Conservation (phyloP, 1,140 invertebrate species). For the Choristoneura fumiferana region DNA sequence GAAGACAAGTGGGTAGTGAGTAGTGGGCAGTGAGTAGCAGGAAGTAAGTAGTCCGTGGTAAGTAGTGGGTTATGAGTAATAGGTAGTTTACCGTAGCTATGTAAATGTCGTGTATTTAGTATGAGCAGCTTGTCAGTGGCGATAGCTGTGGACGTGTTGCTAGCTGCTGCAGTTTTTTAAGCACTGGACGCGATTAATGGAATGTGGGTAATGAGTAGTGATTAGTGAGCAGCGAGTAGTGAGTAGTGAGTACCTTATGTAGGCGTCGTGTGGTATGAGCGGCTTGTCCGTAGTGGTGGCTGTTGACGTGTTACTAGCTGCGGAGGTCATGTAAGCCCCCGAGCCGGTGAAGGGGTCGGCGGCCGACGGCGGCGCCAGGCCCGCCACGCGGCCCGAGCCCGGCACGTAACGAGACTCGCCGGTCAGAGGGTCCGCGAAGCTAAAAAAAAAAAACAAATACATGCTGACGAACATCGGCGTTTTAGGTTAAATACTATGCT, state of each 20-base stretch:
- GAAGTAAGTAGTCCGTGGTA: too few relatives aligned
- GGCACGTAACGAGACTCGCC: conserved; percentile 87
- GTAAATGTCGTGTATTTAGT: conserved; percentile 70
- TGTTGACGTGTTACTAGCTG: conserved; percentile 21
- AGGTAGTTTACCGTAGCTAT: conserved; percentile 56
- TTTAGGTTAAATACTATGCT: too few relatives aligned
- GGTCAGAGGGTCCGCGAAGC: conserved; percentile 89
- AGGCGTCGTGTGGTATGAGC: conserved; percentile 69
- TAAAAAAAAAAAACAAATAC: conserved; percentile 26
- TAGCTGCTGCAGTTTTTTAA: conserved; percentile 69
- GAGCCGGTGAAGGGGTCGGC: conserved; percentile 84
- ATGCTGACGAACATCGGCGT: too few relatives aligned
- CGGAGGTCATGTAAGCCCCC: conserved; percentile 77
- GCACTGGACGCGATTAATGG: conserved; percentile 80
- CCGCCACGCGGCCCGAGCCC: conserved; percentile 52
- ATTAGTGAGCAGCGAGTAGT: too few relatives aligned
- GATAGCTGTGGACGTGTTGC: conserved; percentile 9
- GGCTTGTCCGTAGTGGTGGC: conserved; percentile 34
- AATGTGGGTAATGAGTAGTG: too few relatives aligned
- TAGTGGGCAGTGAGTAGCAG: too few relatives aligned
- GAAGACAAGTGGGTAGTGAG: too few relatives aligned
- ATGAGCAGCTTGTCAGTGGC: conserved; percentile 47
- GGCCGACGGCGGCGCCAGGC: conserved; percentile 45
- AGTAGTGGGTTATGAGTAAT: too few relatives aligned
- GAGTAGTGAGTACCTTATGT: conserved; percentile 56